Percentiles rank a stretch among this genome's conserved stretches.
Evolutionary conservation across 1,140 invertebrate genomes (phyloP).

Genomic region (Agraylea sexmaculata): DNA sequence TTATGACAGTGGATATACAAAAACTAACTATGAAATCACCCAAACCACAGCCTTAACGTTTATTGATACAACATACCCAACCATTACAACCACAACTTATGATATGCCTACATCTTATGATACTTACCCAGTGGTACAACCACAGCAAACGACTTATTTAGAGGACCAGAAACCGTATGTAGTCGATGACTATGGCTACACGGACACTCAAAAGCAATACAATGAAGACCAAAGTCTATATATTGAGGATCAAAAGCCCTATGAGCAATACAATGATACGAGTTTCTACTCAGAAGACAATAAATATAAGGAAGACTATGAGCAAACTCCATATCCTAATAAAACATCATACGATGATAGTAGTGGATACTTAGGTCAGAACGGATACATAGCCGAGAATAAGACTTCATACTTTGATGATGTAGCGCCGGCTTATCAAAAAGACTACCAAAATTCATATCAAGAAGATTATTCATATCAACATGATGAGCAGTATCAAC

Average conservation of each 20-base stretch:
- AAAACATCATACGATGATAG: slow-evolving; percentile 10
- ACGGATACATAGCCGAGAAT: too few species aligned
- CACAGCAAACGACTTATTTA: slow-evolving; percentile 16
- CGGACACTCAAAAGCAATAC: slow-evolving; percentile 12
- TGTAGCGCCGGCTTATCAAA: slow-evolving; percentile 20
- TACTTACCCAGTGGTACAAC: too few species aligned
- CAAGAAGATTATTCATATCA: slow-evolving; percentile 21
- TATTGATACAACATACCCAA: too few species aligned
- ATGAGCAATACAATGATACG: too few species aligned
- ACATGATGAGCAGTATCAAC: slow-evolving; percentile 17
- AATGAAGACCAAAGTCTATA: slow-evolving; percentile 13
- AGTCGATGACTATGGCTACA: slow-evolving; percentile 7
- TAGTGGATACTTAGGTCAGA: too few species aligned
- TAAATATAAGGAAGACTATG: too few species aligned
- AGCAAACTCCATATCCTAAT: slow-evolving; percentile 16
- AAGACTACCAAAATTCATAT: slow-evolving; percentile 21
- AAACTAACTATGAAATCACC: too few species aligned
- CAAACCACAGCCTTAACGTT: too few species aligned
- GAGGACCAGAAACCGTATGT: slow-evolving; percentile 13
- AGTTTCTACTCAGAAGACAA: too few species aligned
- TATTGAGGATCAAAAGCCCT: slow-evolving; percentile 13
- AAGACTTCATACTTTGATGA: slow-evolving; percentile 21
- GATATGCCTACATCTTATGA: too few species aligned
- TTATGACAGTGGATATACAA: too few species aligned
- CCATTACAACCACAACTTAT: too few species aligned